Base-by-base conservation (phyloP, 2,797 vertebrate species). In the Jordanella pulchra region DNA sequence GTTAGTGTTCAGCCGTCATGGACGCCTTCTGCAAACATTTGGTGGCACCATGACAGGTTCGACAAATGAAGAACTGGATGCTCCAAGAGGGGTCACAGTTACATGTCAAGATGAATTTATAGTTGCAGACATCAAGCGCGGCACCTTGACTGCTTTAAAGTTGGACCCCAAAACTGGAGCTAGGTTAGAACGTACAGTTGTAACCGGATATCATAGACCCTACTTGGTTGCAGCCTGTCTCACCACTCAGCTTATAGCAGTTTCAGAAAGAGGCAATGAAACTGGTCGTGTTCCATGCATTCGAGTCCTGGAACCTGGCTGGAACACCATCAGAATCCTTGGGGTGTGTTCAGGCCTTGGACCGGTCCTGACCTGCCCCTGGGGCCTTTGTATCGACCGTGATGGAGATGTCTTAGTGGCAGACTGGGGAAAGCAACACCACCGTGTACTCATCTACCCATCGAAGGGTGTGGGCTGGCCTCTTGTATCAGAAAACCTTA, bases 301-400 rank as follows among this genome's bases (percentile, higher is more conserved):
- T 30, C 91, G 95, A 75, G 93, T 96, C 65, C 86, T 96, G 68
- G 93, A 94, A 21, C 91, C 93, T 11, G 88, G 91, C 47, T 96
- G 95, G 95, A 94, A 87, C 76, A 92, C 94, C 0, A 83, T 96
- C 68, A 84, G 92, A 45, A 93, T 96, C 67, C 86, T 96, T n/a
- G 96, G 96, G 0, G 91, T 93, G 54, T 94, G 91, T 72, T 90
- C 93, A 7, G 92, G 91, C 47, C 76, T 95, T 77, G 95, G 94
- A 1, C 94, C 94, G 0, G 85, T 94, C 27, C 93, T 96, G 17
- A 90, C 87, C 51, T 94, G 93, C 61, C 95, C 95, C 1, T 96
- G 95, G 96, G 96, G 95, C 1, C 92, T 96, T 28, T 94, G 94
- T 70, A 94, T 96, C 2, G 95, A 96, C 73, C 79, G 78, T 0